phyloP scores from a whole-genome alignment of 2,113 vertebrate species.

The Caloenas nicobarica region DNA sequence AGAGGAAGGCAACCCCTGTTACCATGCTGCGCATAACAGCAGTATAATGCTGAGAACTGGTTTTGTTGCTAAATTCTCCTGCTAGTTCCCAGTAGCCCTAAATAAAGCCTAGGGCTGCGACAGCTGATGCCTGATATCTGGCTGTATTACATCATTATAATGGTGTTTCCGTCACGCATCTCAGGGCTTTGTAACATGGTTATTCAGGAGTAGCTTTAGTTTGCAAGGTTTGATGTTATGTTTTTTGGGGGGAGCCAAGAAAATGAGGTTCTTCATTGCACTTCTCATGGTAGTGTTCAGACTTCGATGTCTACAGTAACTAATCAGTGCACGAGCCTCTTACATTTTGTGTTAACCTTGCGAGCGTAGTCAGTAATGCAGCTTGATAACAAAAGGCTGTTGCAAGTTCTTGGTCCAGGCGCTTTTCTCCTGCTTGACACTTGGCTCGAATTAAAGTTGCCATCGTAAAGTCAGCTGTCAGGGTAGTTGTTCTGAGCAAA shows the following conservation, averaged over 20 bases:
- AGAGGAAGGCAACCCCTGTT: neutral
- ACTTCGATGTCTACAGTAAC: neutral
- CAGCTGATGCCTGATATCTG: neutral
- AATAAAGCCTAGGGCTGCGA: neutral
- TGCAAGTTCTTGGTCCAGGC: neutral
- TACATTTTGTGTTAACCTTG: fast-evolving
- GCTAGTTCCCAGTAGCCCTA: neutral
- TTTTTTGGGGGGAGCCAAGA: neutral
- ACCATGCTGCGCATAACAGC: neutral
- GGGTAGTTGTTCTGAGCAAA: neutral
- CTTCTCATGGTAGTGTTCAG: neutral
- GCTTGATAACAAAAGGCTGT: neutral
- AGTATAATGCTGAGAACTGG: neutral
- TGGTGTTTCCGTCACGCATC: neutral
- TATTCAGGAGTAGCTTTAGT: neutral
- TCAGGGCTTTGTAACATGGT: neutral
- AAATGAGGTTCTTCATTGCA: neutral
- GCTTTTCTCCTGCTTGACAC: neutral
- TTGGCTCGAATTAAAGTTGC: neutral
- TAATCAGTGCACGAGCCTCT: neutral
- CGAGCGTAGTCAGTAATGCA: fast-evolving
- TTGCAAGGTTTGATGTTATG: neutral
- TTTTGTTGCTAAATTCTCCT: neutral
- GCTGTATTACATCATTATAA: neutral
- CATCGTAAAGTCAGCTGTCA: neutral